phyloP scores from a whole-genome alignment of 2,888 invertebrate species.

The Nymphalis c-album region DNA sequence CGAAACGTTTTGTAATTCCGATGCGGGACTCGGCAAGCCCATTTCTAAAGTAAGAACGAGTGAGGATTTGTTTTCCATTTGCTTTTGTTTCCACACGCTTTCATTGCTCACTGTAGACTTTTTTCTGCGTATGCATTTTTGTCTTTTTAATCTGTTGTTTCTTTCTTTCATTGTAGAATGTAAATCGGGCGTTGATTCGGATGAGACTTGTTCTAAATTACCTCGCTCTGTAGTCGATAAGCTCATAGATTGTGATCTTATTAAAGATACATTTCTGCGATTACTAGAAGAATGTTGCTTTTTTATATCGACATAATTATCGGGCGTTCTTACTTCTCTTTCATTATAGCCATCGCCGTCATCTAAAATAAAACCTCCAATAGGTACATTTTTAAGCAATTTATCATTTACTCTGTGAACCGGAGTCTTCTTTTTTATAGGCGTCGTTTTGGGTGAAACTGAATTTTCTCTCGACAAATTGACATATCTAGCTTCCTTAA shows the following conservation, averaged over 20 bases:
- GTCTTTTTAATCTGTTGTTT: constrained; percentile 74
- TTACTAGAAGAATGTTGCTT: constrained; percentile 42
- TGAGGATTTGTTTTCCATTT: constrained; percentile 51
- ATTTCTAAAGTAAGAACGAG: constrained; percentile 69
- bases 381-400: constrained; percentile 69
- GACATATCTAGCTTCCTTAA: constrained; percentile 73
- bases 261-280: constrained; percentile 46
- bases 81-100: constrained; percentile 58
- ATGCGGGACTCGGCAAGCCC: constrained; percentile 71
- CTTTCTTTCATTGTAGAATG: constrained; percentile 54
- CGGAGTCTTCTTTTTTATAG: constrained; percentile 62
- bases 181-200: constrained; percentile 71
- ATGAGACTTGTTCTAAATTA: constrained; percentile 54
- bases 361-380: constrained; percentile 73
- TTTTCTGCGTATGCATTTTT: constrained; percentile 81
- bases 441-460: constrained; percentile 67
- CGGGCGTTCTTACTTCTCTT: constrained; percentile 76
- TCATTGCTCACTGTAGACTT: constrained; percentile 73
- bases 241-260: constrained; percentile 69
- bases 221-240: constrained; percentile 49
- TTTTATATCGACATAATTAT: constrained; percentile 52
- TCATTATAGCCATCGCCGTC: constrained; percentile 76
- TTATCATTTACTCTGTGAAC: constrained; percentile 65
- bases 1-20: constrained; percentile 63
- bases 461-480: constrained; percentile 74